These are phyloP conservation scores for Himalopsyche japonica DNA, from an alignment of 2,888 invertebrate genomes.

Conservation along the genomic window DNA sequence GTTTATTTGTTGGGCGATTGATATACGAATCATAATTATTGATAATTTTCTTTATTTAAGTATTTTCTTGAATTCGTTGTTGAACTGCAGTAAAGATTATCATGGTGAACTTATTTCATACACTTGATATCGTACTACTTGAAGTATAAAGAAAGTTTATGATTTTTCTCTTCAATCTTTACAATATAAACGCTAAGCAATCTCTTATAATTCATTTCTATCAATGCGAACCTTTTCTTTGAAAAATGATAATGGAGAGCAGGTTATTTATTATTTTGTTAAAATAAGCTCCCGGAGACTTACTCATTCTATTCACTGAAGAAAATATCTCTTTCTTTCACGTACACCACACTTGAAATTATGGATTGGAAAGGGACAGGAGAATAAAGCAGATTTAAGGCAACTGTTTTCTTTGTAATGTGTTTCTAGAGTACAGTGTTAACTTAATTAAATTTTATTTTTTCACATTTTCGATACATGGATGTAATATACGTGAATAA, in stretches of 20 bases:
- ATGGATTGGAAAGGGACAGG: not conserved
- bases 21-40: too few species aligned
- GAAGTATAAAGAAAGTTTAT: too few species aligned
- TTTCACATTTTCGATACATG: not conserved
- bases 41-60: too few species aligned
- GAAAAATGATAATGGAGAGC: not conserved
- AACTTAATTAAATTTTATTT: not conserved
- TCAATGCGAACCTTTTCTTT: not conserved
- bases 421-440: not conserved
- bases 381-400: not conserved
- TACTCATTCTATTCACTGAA: not conserved
- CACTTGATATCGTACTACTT: too few species aligned
- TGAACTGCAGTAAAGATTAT: too few species aligned
- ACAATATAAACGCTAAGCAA: not conserved
- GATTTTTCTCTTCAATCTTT: not conserved
- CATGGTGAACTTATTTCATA: too few species aligned
- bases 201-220: not conserved
- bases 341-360: not conserved
- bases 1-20: not conserved
- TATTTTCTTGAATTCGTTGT: too few species aligned
- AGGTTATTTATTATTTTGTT: not conserved
- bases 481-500: too few species aligned
- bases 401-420: not conserved
- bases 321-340: not conserved
- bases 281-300: not conserved